Conservation (phyloP, 2,888 invertebrate genomes). For the Lottia gigantea region DNA sequence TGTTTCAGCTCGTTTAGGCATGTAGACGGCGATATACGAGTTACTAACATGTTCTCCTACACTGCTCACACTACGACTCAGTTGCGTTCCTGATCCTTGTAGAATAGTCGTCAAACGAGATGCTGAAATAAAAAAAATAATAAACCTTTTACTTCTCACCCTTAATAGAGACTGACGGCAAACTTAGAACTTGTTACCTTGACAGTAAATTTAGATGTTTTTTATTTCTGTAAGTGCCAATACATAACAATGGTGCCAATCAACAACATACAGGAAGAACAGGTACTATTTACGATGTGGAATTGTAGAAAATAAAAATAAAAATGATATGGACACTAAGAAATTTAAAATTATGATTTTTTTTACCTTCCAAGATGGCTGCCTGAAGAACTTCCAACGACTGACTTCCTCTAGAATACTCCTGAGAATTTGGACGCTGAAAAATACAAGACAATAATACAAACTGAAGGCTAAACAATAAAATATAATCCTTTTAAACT, state of each 20-base stretch:
- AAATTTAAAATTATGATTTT: neutral
- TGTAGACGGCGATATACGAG: conserved; percentile 82
- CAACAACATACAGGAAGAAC: no score
- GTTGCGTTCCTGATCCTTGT: conserved; percentile 75
- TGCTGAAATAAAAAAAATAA: conserved; percentile 41
- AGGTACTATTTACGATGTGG: no score
- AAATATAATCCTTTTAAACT: no score
- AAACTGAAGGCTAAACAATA: no score
- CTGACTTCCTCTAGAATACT: conserved; percentile 31
- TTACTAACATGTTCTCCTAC: conserved; percentile 92
- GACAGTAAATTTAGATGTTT: no score
- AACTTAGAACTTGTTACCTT: no score
- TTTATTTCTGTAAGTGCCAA: no score
- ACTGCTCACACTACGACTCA: conserved; percentile 91
- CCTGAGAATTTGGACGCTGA: conserved; percentile 35
- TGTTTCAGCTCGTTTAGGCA: conserved; percentile 94
- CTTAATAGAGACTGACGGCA: no score
- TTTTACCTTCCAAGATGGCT: conserved; percentile 76
- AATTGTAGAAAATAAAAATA: no score
- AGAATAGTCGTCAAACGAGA: conserved; percentile 63
- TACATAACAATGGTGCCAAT: no score
- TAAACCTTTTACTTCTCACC: neutral
- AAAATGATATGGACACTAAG: no score
- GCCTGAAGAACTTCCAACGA: conserved; percentile 82
- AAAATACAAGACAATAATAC: no score